A percentile compares a stretch with the other conserved stretches of the same genome.
These are phyloP conservation scores for Cottus gobio DNA, from an alignment of 2,113 vertebrate species.

Conservation along the genomic window DNA sequence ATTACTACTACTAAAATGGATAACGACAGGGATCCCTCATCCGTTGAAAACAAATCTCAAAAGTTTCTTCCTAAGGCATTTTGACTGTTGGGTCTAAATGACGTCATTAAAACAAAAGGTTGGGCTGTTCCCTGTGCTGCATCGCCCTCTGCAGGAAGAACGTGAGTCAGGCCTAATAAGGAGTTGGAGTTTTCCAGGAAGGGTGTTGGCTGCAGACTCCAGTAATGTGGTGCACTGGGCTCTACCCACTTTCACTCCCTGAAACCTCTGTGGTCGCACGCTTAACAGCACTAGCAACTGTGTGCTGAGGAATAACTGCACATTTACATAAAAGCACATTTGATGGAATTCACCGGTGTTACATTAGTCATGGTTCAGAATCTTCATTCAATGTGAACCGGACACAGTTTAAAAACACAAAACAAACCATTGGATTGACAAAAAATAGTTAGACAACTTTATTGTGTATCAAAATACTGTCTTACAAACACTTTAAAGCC, in stretches of 20 bases:
- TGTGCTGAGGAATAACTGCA: not conserved
- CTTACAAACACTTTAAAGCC: constrained; percentile 79
- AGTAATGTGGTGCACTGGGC: constrained; percentile 7
- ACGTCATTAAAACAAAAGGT: not conserved
- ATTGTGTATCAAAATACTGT: constrained; percentile 89
- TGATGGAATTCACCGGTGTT: not conserved
- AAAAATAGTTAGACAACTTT: constrained; percentile 85
- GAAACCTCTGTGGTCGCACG: too few relatives aligned
- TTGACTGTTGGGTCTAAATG: not conserved
- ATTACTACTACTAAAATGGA: too few relatives aligned
- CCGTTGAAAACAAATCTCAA: not conserved
- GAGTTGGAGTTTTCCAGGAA: constrained; percentile 37
- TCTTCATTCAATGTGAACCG: not conserved
- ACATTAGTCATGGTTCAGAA: not conserved
- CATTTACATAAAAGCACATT: not conserved
- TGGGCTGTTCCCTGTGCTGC: constrained; percentile 3
- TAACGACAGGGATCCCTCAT: too few relatives aligned
- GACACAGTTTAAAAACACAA: constrained; percentile 11
- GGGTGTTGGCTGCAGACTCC: constrained; percentile 51
- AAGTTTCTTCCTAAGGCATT: not conserved
- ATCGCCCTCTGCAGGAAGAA: constrained; percentile 40
- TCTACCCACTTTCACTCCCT: too few relatives aligned
- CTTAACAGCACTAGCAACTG: not conserved
- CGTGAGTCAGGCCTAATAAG: constrained; percentile 26
- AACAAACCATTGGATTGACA: constrained; percentile 62